phyloP scores from a whole-genome alignment of 2,113 vertebrate genomes.

The Copsychus sechellarum region DNA sequence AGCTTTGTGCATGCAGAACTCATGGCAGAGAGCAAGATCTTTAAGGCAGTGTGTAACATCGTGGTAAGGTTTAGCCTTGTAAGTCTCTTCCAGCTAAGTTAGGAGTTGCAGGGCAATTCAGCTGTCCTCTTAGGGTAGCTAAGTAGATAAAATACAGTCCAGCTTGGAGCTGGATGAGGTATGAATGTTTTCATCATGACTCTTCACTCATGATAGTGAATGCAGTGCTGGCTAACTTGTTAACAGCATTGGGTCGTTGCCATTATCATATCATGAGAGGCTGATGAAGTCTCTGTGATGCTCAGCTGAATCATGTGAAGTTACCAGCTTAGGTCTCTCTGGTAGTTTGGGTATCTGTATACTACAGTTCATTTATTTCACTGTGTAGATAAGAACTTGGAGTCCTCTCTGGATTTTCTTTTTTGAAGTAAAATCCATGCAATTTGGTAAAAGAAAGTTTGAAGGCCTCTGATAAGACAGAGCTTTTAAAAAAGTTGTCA shows the following conservation, averaged over 20 bases:
- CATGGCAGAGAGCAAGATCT: background rate
- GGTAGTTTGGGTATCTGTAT: background rate
- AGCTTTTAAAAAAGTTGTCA: background rate
- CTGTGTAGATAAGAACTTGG: background rate
- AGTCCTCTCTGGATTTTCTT: background rate
- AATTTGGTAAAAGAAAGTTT: background rate
- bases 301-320: background rate
- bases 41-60: background rate
- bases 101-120: background rate
- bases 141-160: background rate
- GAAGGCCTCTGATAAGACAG: background rate
- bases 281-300: background rate
- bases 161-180: background rate
- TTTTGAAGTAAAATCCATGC: background rate
- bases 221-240: background rate
- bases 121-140: background rate
- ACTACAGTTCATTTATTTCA: background rate
- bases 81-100: background rate
- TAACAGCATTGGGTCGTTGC: background rate
- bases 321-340: background rate
- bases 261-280: accelerated
- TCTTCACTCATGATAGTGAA: background rate
- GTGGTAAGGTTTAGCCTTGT: background rate
- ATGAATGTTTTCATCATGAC: background rate
- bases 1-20: background rate